Percentiles rank a stretch among this genome's conserved stretches.
These are phyloP conservation scores for Elanus axillaris DNA, from an alignment of 2,113 vertebrate genomes.

Conservation along the genomic window DNA sequence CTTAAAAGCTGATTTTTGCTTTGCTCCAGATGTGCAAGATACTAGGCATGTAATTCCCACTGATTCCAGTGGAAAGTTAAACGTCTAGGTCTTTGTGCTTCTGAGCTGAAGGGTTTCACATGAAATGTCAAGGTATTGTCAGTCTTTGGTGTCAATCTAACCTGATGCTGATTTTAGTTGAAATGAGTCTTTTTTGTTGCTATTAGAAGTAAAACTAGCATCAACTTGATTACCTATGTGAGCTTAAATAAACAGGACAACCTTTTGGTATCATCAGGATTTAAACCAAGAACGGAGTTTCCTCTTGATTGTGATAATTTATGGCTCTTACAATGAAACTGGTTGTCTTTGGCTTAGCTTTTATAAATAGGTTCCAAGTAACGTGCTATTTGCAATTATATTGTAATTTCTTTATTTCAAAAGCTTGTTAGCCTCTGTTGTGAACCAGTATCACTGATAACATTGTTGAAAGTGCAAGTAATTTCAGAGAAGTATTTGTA, in stretches of 20 bases:
- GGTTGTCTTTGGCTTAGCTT: background rate
- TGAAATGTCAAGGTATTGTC: background rate
- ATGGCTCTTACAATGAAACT: background rate
- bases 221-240: background rate
- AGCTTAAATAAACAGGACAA: background rate
- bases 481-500: background rate
- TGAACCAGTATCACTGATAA: background rate
- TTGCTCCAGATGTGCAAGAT: background rate
- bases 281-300: background rate
- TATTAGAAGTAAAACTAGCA: background rate
- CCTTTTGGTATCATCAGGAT: background rate
- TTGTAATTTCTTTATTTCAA: background rate
- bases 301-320: background rate
- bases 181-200: background rate
- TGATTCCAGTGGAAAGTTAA: background rate
- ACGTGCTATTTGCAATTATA: background rate
- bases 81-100: background rate
- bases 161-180: background rate
- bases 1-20: background rate
- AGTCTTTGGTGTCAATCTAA: background rate
- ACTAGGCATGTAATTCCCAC: fast-evolving
- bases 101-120: background rate
- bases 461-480: background rate
- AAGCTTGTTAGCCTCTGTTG: background rate
- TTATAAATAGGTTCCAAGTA: background rate